Evolutionary conservation across 2,113 vertebrate species (phyloP), one percentile per base, ranked within the genome.

Genomic region (Nymphicus hollandicus): DNA sequence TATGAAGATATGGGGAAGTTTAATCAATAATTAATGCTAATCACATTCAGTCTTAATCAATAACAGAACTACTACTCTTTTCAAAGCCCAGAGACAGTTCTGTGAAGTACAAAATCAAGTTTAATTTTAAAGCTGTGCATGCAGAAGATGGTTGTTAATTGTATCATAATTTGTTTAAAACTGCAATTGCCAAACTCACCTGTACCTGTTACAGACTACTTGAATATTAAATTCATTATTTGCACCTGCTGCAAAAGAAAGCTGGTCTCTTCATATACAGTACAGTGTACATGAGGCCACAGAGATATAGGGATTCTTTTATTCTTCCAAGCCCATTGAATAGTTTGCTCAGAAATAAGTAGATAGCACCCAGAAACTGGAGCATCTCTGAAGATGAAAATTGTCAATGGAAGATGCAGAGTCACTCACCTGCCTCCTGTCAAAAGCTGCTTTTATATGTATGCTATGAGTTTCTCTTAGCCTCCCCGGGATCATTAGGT

Each of bases 1-100:
- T 88, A 91, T 69, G 86, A 94, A 94, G 74, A 87, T 89, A 93
- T 46, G 39, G 52, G 33, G 81, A 89, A 90, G 73, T 91, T 96
- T 68, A 93, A 92, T 94, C 86, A 92, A 92, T 96, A 94, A 93
- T 95, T 96, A 83, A 96, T 81, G 80, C 88, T 94, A 95, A 97
- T 93, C 78, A 74, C 4, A 9, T 91, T 93, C 89, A 53, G 35
- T 72, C 79, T 87, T 92, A 77, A 96, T 96, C 91, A 94, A 83
- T 88, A 94, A 84, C 88, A 90, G 92, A 94, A 47, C 60, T 50
- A 88, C 68, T 66, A 73, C 58, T 88, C 55, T 82, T 97, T 77
- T 65, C 81, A 89, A 89, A 95, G 68, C 44, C 37, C 66, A 64
- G 65, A 91, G 60, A 88, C 46, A 49, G 69, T n/a, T 71, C 41